Evolutionary conservation across 2,888 invertebrate genomes (phyloP), one percentile per base, ranked within the genome.

Genomic region (Halocaridina rubra): DNA sequence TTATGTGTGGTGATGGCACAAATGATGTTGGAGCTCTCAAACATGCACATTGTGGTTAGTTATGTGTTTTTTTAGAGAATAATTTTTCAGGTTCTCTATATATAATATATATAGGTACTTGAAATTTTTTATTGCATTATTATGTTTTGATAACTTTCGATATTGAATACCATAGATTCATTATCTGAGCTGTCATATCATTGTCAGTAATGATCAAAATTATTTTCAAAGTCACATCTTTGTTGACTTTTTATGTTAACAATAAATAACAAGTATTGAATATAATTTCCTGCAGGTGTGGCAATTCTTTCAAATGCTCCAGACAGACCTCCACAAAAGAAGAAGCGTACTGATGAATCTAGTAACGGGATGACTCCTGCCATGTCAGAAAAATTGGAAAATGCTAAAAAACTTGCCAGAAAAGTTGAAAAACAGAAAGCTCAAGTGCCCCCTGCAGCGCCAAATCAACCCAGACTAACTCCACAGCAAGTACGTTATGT

Each of bases 1-100:
- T 99, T 1, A 99, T 99, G 99, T 99, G 99, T 90, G 99, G 99
- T 1, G 99, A 99, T 92, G 99, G 99, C 80, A 99, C 99, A 0
- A 99, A 99, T 91, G 99, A 99, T 92, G 99, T 99, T 13, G 99
- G 99, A 22, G 98, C 98, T 3, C 92, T 99, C 75, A 99, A 99
- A 92, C 99, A 99, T 92, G 98, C 99, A 39, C 95, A 99, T 92
- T 98, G 96, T 90, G 95, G 95, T 89, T 33, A 32, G 84, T 85
- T 32, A 16, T 46, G 24, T 39, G 3, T 22, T n/a, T n/a, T n/a
- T n/a, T n/a, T n/a, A n/a, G n/a, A n/a, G n/a, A n/a, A n/a, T n/a
- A n/a, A n/a, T n/a, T n/a, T n/a, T n/a, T n/a, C n/a, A n/a, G n/a
- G n/a, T n/a, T n/a, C n/a, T n/a, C n/a, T n/a, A n/a, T n/a, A n/a